Evolutionary conservation across 2,888 invertebrate genomes (phyloP), one percentile per base, ranked within the genome.

Genomic region (Selenia dentaria): DNA sequence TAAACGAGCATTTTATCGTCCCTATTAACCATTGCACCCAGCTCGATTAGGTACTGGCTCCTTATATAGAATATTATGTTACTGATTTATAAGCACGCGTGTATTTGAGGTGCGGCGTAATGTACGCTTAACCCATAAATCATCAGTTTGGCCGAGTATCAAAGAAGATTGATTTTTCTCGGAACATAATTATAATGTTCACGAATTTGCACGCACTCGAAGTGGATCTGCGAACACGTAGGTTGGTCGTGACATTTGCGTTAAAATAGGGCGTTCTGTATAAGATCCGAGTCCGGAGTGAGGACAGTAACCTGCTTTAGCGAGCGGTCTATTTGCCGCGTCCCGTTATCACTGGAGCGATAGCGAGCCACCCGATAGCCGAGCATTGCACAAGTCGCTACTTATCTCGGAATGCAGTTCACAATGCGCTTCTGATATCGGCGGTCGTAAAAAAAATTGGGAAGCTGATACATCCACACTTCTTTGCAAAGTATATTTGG

Each of bases 321-420:
- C 68, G 71, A 72, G 74, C 68, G 71, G 65, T 62, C 68, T 73
- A 69, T 77, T 70, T 70, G 66, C 66, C 59, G 67, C 74, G 70
- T 78, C 70, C 79, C 76, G 82, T 83, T 86, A 87, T 86, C 81
- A 76, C 52, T 57, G 62, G 54, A 57, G 69, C 74, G 86, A 86
- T 85, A 83, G 73, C 71, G 59, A 62, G 60, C 64, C 61, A 66
- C 64, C 63, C 67, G 80, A 81, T 84, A 81, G 68, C 69, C 72
- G 67, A 61, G 64, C 71, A 65, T 70, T 80, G 78, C 79, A 76
- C 76, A 78, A 73, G 71, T 74, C 70, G 50, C 58, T 59, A 55
- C 73, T 79, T 87, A 87, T 86, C 80, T 76, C 66, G 65, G 69
- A 74, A 80, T 84, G 83, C 83, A 86, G 74, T 83, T 64, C 62